Evolutionary conservation across 1,140 invertebrate genomes (phyloP).

Genomic region (Magallana gigas): DNA sequence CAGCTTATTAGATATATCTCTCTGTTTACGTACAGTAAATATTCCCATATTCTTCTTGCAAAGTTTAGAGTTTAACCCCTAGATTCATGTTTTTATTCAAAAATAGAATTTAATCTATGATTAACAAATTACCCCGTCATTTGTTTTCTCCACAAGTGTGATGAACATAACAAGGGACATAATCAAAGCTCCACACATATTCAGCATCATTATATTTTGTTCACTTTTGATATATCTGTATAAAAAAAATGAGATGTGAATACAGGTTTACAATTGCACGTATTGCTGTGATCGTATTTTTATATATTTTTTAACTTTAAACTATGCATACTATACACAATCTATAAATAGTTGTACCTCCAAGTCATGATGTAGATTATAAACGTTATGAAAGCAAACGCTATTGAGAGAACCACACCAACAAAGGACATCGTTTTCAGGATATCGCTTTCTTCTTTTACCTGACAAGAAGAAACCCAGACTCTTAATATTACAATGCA

Average conservation of each 20-base stretch:
- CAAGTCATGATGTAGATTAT: slow-evolving; percentile 33
- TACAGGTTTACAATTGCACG: no score
- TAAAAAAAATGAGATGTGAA: no score
- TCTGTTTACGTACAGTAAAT: no score
- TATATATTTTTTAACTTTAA: not conserved
- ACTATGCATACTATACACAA: not conserved
- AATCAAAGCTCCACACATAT: slow-evolving; percentile 38
- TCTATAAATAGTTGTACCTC: not conserved
- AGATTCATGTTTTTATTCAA: no score
- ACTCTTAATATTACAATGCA: no score
- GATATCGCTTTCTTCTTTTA: not conserved
- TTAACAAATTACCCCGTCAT: not conserved
- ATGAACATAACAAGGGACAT: slow-evolving; percentile 42
- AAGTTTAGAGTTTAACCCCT: no score
- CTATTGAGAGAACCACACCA: slow-evolving; percentile 31
- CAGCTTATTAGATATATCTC: no score
- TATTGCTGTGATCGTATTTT: no score
- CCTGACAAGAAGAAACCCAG: not conserved
- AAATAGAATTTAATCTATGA: not conserved
- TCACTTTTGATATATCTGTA: slow-evolving; percentile 43
- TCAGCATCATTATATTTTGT: not conserved
- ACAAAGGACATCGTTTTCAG: slow-evolving; percentile 13
- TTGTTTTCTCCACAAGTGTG: slow-evolving; percentile 22
- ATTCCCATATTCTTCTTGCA: no score
- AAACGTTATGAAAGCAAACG: slow-evolving; percentile 6